phyloP scores from a whole-genome alignment of 2,113 vertebrate species.

The Heptranchias perlo region DNA sequence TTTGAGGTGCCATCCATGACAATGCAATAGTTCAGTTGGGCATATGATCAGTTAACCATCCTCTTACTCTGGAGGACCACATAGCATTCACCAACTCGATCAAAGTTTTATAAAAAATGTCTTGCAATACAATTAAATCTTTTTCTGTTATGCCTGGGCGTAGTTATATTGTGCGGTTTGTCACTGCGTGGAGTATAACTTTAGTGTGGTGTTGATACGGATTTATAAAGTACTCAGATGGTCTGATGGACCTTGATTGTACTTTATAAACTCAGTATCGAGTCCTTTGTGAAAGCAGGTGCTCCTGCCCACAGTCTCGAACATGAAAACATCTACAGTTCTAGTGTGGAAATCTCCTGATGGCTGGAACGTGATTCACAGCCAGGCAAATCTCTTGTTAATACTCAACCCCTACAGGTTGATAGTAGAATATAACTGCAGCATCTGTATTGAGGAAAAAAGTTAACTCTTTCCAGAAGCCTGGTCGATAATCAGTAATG shows the following conservation, averaged over 20 bases:
- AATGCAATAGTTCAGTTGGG: not conserved
- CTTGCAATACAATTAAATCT: not conserved
- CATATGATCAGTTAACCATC: not conserved
- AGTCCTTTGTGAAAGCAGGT: not conserved
- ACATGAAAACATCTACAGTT: not conserved
- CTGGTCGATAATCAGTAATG: not conserved
- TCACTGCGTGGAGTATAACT: not conserved
- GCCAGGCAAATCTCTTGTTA: not conserved
- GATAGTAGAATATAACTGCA: not conserved
- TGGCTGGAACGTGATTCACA: not conserved
- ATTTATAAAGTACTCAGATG: not conserved
- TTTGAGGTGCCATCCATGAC: not conserved
- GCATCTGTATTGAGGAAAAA: not conserved
- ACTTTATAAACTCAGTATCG: not conserved
- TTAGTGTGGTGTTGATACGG: not conserved
- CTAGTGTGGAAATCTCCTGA: not conserved
- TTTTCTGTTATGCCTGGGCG: not conserved
- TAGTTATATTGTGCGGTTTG: not conserved
- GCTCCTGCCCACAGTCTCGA: not conserved
- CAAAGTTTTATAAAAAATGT: not conserved
- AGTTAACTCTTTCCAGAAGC: not conserved
- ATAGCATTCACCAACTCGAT: not conserved
- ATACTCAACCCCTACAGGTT: not conserved
- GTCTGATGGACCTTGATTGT: not conserved
- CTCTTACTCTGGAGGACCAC: not conserved